Percentiles rank a stretch among this genome's conserved stretches.
phyloP scores from a whole-genome alignment of 1,140 invertebrate species.

The fruit fly (Drosophila melanogaster) region DNA sequence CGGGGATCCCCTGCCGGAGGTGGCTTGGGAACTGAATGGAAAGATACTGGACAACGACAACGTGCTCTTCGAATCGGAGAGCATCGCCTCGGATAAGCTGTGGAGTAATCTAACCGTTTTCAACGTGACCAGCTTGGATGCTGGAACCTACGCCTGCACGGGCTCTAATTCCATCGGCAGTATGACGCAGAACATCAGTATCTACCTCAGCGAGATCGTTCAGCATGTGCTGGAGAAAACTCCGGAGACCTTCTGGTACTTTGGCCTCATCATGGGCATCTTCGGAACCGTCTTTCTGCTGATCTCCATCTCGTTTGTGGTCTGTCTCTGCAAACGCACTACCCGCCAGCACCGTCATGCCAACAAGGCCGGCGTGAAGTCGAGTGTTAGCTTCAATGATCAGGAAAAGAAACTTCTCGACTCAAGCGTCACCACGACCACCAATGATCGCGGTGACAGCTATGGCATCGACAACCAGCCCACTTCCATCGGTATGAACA shows the following conservation, averaged over 20 bases:
- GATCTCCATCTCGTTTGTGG: constrained; percentile 80
- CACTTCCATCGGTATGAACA: constrained; percentile 75
- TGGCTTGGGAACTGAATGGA: constrained; percentile 93
- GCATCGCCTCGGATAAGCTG: constrained; percentile 75
- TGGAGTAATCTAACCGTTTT: constrained; percentile 91
- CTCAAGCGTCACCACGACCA: constrained; percentile 90
- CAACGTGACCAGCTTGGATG: constrained; percentile 90
- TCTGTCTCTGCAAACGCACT: constrained; percentile 86
- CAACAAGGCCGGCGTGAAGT: constrained; percentile 87
- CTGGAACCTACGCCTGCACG: constrained; percentile 92
- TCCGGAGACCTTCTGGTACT: constrained; percentile 84
- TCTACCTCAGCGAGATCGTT: constrained; percentile 89
- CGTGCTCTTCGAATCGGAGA: constrained; percentile 82
- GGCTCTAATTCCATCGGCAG: constrained; percentile 91
- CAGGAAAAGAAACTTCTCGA: constrained; percentile 93
- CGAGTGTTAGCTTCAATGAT: constrained; percentile 92
- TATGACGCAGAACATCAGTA: constrained; percentile 88
- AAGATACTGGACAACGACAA: constrained; percentile 86
- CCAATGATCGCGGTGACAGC: constrained; percentile 88
- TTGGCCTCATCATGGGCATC: constrained; percentile 83
- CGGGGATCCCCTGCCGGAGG: constrained; percentile 93
- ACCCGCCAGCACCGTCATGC: constrained; percentile 85
- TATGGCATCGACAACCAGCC: constrained; percentile 87
- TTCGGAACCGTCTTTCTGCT: constrained; percentile 81
- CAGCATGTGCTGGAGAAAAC: constrained; percentile 85